Conservation (phyloP, 2,888 invertebrate species). For the Yponomeuta plumbellus region DNA sequence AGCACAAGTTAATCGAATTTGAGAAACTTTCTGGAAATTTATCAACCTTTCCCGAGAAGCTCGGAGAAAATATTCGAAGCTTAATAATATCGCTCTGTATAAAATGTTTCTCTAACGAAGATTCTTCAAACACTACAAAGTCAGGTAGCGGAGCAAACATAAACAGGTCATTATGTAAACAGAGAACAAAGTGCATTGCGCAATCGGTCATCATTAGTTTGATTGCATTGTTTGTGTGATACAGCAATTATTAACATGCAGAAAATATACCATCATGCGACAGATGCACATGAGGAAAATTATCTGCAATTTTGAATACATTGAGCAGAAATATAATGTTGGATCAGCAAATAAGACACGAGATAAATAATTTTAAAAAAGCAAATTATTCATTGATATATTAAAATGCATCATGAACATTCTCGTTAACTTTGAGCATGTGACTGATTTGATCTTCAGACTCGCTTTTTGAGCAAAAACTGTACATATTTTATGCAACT, state of each 20-base stretch:
- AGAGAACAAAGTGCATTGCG: conserved; percentile 34
- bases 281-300: conserved; percentile 12
- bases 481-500: neutral
- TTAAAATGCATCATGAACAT: neutral
- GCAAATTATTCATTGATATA: neutral
- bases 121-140: conserved; percentile 2
- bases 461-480: neutral
- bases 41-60: too few species aligned
- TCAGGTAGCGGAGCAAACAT: conserved; percentile 2
- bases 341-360: neutral
- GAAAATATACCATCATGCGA: conserved; percentile 21
- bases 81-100: neutral
- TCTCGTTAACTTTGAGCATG: neutral
- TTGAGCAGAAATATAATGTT: neutral
- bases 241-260: conserved; percentile 34
- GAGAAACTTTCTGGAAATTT: neutral
- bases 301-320: neutral
- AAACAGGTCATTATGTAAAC: neutral
- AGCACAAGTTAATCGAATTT: neutral
- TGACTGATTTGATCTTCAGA: neutral
- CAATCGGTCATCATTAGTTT: conserved; percentile 53
- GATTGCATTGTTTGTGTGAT: conserved; percentile 34
- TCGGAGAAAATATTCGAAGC: too few species aligned
- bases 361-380: neutral
- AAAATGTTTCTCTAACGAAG: neutral